Conservation (phyloP, 1,140 invertebrate species). For the Venustaconcha ellipsiformis region DNA sequence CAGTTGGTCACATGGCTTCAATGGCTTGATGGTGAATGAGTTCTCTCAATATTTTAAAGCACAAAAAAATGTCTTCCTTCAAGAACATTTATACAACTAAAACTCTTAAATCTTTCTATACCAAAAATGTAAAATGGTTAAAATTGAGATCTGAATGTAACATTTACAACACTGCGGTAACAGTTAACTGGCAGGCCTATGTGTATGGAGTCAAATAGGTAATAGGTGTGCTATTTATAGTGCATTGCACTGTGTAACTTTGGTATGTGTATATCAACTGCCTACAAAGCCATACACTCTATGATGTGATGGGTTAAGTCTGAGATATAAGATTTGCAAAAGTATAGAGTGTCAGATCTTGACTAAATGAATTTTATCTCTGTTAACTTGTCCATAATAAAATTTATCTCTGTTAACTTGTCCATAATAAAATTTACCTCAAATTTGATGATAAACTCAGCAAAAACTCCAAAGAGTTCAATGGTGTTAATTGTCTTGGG, state of each 20-base stretch:
- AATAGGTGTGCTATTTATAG: not conserved
- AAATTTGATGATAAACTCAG: constrained; percentile 66
- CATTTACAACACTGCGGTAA: no score
- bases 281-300: not conserved
- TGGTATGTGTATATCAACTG: not conserved
- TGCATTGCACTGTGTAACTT: not conserved
- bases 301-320: not conserved
- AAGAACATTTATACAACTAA: no score
- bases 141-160: no score
- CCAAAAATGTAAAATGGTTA: no score
- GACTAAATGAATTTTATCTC: not conserved
- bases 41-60: no score
- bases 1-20: no score
- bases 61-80: no score
- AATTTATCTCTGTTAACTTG: not conserved
- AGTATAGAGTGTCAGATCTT: not conserved
- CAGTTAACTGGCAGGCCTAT: no score
- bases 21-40: no score
- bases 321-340: not conserved
- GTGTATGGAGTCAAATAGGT: no score
- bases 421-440: constrained; percentile 49
- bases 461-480: constrained; percentile 65
- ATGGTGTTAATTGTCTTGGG: constrained; percentile 51
- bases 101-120: no score
- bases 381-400: not conserved